Conservation (phyloP, 2,888 invertebrate species). For the Lumbricus terrestris region DNA sequence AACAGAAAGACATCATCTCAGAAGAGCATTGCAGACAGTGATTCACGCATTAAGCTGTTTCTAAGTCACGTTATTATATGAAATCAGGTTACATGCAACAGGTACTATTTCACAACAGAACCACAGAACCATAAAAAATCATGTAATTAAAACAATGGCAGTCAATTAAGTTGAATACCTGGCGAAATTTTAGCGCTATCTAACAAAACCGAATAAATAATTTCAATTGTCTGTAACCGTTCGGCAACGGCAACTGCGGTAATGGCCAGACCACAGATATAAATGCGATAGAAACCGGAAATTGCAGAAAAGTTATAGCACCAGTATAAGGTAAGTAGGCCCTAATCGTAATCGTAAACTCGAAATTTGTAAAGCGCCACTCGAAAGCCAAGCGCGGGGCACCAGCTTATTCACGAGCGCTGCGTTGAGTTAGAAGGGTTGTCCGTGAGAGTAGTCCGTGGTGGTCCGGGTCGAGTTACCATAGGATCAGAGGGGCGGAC, state of each 20-base stretch:
- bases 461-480: too few species aligned
- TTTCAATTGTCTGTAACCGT: background rate
- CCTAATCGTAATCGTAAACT: too few species aligned
- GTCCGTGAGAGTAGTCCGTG: too few species aligned
- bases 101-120: background rate
- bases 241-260: background rate
- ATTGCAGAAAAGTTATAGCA: background rate
- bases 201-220: background rate
- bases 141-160: background rate
- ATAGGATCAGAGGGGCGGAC: too few species aligned
- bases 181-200: background rate
- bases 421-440: too few species aligned
- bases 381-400: too few species aligned
- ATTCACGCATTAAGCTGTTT: background rate
- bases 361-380: too few species aligned
- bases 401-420: too few species aligned
- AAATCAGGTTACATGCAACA: background rate
- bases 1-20: too few species aligned
- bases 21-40: background rate
- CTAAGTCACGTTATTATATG: background rate
- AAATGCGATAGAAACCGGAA: background rate
- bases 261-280: background rate
- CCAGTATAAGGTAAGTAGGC: background rate
- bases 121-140: too few species aligned
- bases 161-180: background rate